Conservation (phyloP, 2,113 vertebrate species). For the Parotia lawesii region DNA sequence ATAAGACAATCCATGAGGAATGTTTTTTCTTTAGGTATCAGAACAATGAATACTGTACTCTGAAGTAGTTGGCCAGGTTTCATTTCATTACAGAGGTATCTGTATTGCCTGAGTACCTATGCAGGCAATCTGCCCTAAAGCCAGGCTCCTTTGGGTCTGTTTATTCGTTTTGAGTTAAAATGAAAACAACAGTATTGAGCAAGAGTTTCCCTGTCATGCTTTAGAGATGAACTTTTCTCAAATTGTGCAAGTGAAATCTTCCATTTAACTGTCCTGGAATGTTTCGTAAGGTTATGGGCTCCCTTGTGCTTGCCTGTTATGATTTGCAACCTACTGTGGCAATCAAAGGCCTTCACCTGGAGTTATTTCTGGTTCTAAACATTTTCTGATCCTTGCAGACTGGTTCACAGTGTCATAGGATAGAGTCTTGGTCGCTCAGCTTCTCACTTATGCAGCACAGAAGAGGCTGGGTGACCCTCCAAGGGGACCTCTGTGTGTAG, state of each 20-base stretch:
- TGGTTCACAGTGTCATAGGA: not conserved
- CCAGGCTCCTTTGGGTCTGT: slow-evolving; percentile 5
- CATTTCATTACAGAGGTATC: not conserved
- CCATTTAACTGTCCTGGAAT: slow-evolving; percentile 5
- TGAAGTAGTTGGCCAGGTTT: not conserved
- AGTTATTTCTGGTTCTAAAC: not conserved
- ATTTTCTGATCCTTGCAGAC: not conserved
- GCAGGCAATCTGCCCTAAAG: not conserved
- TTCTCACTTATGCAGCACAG: not conserved
- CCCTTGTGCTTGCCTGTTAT: not conserved
- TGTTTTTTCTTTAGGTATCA: not conserved
- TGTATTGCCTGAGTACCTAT: not conserved
- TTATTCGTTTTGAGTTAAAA: slow-evolving; percentile 16
- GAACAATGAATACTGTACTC: not conserved
- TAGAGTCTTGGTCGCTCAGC: not conserved
- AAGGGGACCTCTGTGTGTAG: not conserved
- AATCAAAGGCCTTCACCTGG: not conserved
- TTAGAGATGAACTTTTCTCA: slow-evolving; percentile 37
- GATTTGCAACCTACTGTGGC: not conserved
- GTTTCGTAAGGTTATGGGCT: not conserved
- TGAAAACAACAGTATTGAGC: slow-evolving; percentile 28
- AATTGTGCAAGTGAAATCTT: slow-evolving; percentile 34
- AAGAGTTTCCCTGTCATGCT: slow-evolving; percentile 15
- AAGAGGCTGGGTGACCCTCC: not conserved
- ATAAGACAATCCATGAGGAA: not conserved